Evolutionary conservation across 2,888 invertebrate genomes (phyloP), one percentile per base, ranked within the genome.

Genomic region (Vesta saturnalis): DNA sequence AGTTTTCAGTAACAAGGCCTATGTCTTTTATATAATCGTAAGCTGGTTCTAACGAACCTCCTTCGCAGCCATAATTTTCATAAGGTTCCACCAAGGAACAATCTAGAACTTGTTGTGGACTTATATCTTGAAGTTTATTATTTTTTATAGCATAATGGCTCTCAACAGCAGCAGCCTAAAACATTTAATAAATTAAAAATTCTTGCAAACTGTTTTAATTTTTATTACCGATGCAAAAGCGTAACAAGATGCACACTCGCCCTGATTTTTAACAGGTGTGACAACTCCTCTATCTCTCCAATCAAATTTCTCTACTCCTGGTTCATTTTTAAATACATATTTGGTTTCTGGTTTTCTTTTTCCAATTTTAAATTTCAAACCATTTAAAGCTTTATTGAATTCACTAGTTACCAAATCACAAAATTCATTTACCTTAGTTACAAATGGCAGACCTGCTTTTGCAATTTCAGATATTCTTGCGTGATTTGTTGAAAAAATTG

Each of bases 171-270:
- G 52, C 52, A 21, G 10, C 10, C 52, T 52, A 21, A 52, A 52
- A 52, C 18, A 18, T 46, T 46, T 46, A n/a, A n/a, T n/a, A n/a
- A n/a, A n/a, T n/a, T n/a, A n/a, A n/a, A n/a, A n/a, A n/a, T 18
- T 18, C 3, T 18, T 49, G 1, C 8, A 49, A 2, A 4, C 15
- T 14, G 39, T 15, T 14, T 49, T 1, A n/a, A 47, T 49, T n/a
- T 4, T 74, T 88, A 90, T 89, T 84, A 92, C 91, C 14, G 93
- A 86, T 78, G 94, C 94, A 88, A 97, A 97, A 46, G 95, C 89
- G 96, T 96, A 97, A 87, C 96, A 96, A 1, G 94, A 94, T 70
- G 95, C 95, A 84, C 95, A 96, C 79, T 90, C 90, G 79, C 92
- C 94, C 88, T 97, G 96, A 87, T 96, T 92, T 85, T 96, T 96